Evolutionary conservation across 2,888 invertebrate genomes (phyloP), one percentile per base, ranked within the genome.

Genomic region (Agonopterix subpropinquella): DNA sequence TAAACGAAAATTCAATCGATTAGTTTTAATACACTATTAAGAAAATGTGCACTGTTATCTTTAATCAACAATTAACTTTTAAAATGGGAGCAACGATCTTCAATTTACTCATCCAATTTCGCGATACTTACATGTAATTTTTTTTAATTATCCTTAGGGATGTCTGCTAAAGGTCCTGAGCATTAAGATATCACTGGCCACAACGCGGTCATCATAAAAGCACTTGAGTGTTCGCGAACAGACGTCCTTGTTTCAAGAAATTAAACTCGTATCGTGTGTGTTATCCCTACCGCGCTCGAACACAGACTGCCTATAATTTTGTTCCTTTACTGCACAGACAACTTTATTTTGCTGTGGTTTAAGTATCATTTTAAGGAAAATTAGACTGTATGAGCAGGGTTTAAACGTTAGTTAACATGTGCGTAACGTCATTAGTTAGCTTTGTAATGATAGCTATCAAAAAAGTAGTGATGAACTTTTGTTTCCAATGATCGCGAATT

Each of bases 31-130:
- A 44, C 39, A 48, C 44, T 48, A 44, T n/a, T 13, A 4, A 44
- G 47, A 37, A 36, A 52, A 41, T 46, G 43, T 55, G 49, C 36
- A 45, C 50, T 45, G 35, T 53, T 52, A 54, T 57, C 47, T 13
- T 28, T 49, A 49, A 45, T 49, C 45, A 74, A 67, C 75, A 77
- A 80, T 80, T 78, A 80, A 18, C 28, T 44, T 72, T 70, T 69
- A 59, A 75, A 81, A 77, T 79, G 84, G 82, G 83, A 83, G 81
- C 83, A 81, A 82, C 65, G 82, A 72, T 83, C 82, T 77, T 70
- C 65, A 65, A 67, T 68, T 72, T 68, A 69, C 71, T 73, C 64
- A 67, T 57, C 58, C 53, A 65, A 75, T 73, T 81, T 83, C 64
- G 80, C 82, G 67, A 76, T 67, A 61, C 48, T 50, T 53, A 51